Evolutionary conservation across 2,113 vertebrate species (phyloP), one percentile per base, ranked within the genome.

Genomic region (Caranx ignobilis): DNA sequence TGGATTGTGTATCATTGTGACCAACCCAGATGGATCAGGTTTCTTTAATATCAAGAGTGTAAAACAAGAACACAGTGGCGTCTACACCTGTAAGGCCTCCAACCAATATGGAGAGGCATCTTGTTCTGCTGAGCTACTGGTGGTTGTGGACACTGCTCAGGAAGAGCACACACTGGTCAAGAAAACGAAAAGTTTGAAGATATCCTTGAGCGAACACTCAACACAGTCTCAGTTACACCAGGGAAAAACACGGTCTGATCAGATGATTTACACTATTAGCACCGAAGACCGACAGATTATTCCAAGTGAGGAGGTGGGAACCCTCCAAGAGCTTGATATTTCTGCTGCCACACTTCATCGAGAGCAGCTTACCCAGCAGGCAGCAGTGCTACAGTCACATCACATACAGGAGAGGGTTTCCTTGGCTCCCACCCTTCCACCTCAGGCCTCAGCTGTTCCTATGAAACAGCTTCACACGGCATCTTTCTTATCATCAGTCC

Each of bases 51-150:
- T 97, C 48, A 83, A 83, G 31, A 81, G 90, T 11, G 94, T 96
- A 35, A 71, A 88, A 81, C 80, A 88, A 19, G 91, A 95, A 32
- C 96, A 98, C 21, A 62, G 92, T 2, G 97, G 96, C 2, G 54
- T 95, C 52, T 97, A 97, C 34, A 85, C 83, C 0, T 98, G 97
- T 77, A 95, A 84, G 82, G 97, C 96, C 0, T 66, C 90, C 71
- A 98, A 95, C 15, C 11, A 56, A 3, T 87, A 95, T 56, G 97
- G 97, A 0, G 93, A 96, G 72, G 92, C 91, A 4, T 87, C 86
- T 0, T 96, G 95, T 81, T 81, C 91, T 5, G 96, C 96, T 41
- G 93, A 98, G 87, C 91, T 98, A 19, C 69, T 92, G 16, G 94
- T 96, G 35, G 61, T 94, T 48, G 72, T 41, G 6, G 91, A 93